Percentiles rank a stretch among this genome's conserved stretches.
Conservation (phyloP, 2,113 vertebrate genomes). For the Nannobrachium achirus region DNA sequence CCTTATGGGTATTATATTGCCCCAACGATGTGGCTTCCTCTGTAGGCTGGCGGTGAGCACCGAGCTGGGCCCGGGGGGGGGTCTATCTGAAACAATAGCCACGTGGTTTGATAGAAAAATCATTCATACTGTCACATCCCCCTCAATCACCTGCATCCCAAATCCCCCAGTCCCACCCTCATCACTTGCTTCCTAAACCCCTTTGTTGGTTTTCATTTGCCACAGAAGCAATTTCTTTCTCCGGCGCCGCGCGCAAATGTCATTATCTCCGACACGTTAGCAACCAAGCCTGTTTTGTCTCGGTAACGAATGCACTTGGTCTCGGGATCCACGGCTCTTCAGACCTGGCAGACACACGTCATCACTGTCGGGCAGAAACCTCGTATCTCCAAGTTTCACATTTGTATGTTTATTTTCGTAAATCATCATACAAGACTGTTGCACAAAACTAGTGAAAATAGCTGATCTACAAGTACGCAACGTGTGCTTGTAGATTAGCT, state of each 20-base stretch:
- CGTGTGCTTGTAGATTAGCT: too few species aligned
- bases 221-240: slow-evolving; percentile 50
- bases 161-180: slow-evolving; percentile 62
- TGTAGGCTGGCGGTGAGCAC: slow-evolving; percentile 32
- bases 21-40: slow-evolving; percentile 23
- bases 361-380: too few species aligned
- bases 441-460: too few species aligned
- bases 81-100: slow-evolving; percentile 27
- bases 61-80: slow-evolving; percentile 26
- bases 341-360: slow-evolving; percentile 43
- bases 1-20: slow-evolving; percentile 16
- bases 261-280: slow-evolving; percentile 51
- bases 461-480: too few species aligned
- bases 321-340: slow-evolving; percentile 51
- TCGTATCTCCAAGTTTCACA: too few species aligned
- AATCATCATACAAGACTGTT: too few species aligned
- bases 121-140: slow-evolving; percentile 54
- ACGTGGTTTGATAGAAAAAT: slow-evolving; percentile 57
- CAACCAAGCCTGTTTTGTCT: slow-evolving; percentile 46
- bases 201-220: slow-evolving; percentile 65
- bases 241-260: slow-evolving; percentile 33
- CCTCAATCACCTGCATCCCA: slow-evolving; percentile 50
- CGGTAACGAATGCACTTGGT: slow-evolving; percentile 12
- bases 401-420: too few species aligned
- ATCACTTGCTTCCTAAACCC: slow-evolving; percentile 65